Evolutionary conservation across 2,888 invertebrate species (phyloP).

Genomic region (Hybos culiciformis): DNA sequence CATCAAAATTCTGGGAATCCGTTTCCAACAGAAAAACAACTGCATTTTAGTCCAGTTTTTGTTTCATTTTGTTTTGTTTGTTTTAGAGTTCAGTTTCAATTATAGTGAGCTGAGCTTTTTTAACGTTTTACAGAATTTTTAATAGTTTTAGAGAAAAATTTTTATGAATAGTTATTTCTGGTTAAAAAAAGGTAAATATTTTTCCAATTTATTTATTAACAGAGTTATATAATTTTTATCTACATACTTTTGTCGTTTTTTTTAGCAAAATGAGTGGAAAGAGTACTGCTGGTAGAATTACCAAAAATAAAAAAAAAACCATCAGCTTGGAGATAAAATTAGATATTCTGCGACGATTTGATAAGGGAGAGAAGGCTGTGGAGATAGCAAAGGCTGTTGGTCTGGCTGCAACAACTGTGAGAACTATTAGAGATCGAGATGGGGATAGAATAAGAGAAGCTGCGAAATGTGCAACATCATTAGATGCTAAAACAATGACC

Average conservation of each 20-base stretch:
- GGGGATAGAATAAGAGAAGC: constrained; percentile 16
- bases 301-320: constrained; percentile 9
- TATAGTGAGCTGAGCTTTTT: not conserved
- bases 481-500: constrained; percentile 14
- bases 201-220: constrained; percentile 5
- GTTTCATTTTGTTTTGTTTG: not conserved
- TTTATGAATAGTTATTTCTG: constrained; percentile 8
- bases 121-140: not conserved
- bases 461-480: constrained; percentile 15
- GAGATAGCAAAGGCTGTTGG: constrained; percentile 9
- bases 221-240: constrained; percentile 4
- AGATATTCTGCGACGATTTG: constrained; percentile 13
- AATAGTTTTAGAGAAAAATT: not conserved
- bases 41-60: not conserved
- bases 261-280: constrained; percentile 13
- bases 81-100: not conserved
- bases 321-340: constrained; percentile 13
- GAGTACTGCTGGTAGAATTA: constrained; percentile 7
- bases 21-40: not conserved
- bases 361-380: constrained; percentile 15
- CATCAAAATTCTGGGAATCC: not conserved
- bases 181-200: constrained; percentile 8
- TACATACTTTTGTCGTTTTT: constrained; percentile 8
- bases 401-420: constrained; percentile 11
- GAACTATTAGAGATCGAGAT: constrained; percentile 16